Evolutionary conservation across 2,797 vertebrate genomes (phyloP).

Genomic region (Anas acuta): DNA sequence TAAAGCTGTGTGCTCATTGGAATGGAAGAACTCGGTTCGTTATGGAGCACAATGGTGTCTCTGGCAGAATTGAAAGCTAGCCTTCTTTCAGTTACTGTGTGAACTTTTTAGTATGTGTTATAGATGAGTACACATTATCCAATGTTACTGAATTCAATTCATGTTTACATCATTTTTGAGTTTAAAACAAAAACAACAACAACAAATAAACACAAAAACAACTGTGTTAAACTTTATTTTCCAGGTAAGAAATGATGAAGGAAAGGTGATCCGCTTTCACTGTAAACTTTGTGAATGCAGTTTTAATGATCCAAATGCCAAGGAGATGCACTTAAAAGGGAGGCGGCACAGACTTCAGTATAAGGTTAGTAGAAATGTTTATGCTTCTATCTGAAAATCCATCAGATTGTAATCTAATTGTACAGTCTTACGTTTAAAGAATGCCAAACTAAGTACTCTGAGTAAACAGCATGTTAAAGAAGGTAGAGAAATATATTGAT

Average conservation of each 20-base stretch:
- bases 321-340: conserved; percentile 98
- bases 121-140: neutral
- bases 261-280: conserved; percentile 97
- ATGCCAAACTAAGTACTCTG: neutral
- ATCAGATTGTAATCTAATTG: neutral
- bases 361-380: conserved; percentile 82
- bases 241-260: conserved; percentile 97
- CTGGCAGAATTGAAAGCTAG: neutral
- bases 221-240: neutral
- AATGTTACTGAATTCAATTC: neutral
- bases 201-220: neutral
- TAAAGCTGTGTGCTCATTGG: neutral
- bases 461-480: neutral
- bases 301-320: conserved; percentile 98
- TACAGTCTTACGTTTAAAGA: neutral
- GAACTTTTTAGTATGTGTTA: neutral
- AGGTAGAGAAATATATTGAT: neutral
- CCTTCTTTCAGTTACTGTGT: neutral
- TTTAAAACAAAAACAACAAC: neutral
- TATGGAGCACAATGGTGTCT: neutral
- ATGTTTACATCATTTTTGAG: neutral
- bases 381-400: neutral
- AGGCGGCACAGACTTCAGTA: conserved; percentile 94
- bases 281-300: conserved; percentile 98
- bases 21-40: neutral